Percentiles rank a stretch among this genome's conserved stretches.
These are phyloP conservation scores for Tetranychus piercei DNA, from an alignment of 2,888 invertebrate species.

Conservation along the genomic window DNA sequence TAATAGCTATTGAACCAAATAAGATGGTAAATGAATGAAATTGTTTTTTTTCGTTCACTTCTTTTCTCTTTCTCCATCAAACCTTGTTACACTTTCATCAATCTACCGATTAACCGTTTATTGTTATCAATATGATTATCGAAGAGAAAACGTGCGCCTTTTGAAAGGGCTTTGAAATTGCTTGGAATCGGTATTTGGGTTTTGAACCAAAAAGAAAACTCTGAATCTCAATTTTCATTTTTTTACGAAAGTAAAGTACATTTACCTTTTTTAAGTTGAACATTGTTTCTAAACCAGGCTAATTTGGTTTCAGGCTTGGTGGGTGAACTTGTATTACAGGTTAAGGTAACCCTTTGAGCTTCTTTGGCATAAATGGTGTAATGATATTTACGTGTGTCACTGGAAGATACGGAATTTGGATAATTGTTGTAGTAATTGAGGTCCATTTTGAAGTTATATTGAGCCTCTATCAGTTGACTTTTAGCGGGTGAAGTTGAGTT, in stretches of 20 bases:
- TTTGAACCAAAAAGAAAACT: too few species aligned
- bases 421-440: not conserved
- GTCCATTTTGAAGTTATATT: not conserved
- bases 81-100: too few species aligned
- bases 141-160: too few species aligned
- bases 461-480: not conserved
- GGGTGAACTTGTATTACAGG: conserved; percentile 11
- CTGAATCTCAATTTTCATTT: not conserved
- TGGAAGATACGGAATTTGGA: conserved; percentile 3
- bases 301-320: conserved; percentile 12
- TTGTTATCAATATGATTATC: too few species aligned
- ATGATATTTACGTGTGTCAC: not conserved
- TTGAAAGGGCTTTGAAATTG: too few species aligned
- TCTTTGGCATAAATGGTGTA: conserved; percentile 6
- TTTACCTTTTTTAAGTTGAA: conserved; percentile 12
- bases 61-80: too few species aligned
- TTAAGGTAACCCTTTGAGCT: conserved; percentile 11
- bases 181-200: too few species aligned
- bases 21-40: not conserved
- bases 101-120: too few species aligned
- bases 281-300: conserved; percentile 3
- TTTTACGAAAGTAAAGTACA: too few species aligned
- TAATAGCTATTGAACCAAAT: not conserved
- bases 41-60: too few species aligned
- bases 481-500: not conserved